Base-by-base conservation (phyloP, 2,888 invertebrate species). In the Drosophila kambysellisi region DNA sequence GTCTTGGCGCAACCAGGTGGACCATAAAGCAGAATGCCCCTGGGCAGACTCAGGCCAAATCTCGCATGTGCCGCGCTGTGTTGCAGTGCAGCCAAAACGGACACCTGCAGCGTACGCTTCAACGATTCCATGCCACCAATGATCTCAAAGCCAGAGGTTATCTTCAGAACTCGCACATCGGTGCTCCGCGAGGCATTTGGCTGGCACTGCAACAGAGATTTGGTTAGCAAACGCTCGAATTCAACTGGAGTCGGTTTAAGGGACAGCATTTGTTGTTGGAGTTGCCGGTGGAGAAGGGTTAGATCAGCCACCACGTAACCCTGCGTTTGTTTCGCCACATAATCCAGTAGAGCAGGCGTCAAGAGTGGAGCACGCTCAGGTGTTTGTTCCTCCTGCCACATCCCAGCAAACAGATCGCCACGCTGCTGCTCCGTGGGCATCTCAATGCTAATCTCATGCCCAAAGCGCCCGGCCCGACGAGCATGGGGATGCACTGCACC, bases 1-100 rank as follows among this genome's bases (percentile, higher is more conserved):
- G 95, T 95, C 92, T 95, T 95, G n/a, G 95, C 95, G 91, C 95
- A 95, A 2, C 95, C 95, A 1, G 95, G 95, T 7, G 95, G 95
- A 0, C 95, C 95, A 90, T 95, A 95, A 11, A 95, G 91, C 51
- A 95, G 90, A 39, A 95, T 93, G 33, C 95, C 95, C 88, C 94
- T 94, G 1, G 95, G 95, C 64, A 94, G 92, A 35, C 93, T 93
- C 43, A 95, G 92, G 8, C 95, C 95, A 81, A 96, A 93, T 43
- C 94, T 91, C 11, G 91, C 81, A 88, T 95, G 95, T 0, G 94
- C 93, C 33, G 94, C 93, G 0, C 94, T 94, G 74, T 95, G 93
- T 70, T 93, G 92, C 17, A 95, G 90, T 0, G 95, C 95, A 92
- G 95, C 94, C 75, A 95, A 93, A 32, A 95, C 92, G 9, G 94